Evolutionary conservation across 1,140 invertebrate genomes (phyloP), one percentile per base, ranked within the genome.

Genomic region (Liolophura sinensis): DNA sequence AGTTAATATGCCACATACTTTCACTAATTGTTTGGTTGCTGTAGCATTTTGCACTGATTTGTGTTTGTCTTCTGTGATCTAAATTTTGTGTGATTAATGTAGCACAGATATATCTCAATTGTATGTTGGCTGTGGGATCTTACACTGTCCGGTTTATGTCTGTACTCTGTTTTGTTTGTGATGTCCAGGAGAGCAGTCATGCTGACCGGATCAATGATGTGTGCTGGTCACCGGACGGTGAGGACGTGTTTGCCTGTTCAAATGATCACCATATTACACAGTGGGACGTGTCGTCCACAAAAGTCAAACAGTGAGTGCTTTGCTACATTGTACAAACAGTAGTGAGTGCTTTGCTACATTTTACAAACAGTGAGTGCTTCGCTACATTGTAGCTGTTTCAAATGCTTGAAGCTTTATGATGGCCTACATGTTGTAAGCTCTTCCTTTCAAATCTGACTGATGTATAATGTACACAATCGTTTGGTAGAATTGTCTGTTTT

Each of bases 221-320:
- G 9, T 78, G 84, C 12, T 88, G 88, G 85, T 85, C 86, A 58
- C 60, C 72, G 7, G 71, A 74, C 27, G 72, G 70, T 1, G 72
- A 75, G 18, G 84, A 79, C 18, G 68, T 91, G 0, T 89, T 87
- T 69, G 87, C 86, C 48, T 88, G 87, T 60, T 82, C 82, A 60
- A 82, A 83, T 73, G 84, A 87, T 70, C 80, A 82, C 58, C 71
- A 81, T 68, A 81, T 88, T 65, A 69, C 87, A 11, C 77, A 86
- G 64, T 88, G 87, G 87, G 79, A 85, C 79, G 68, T 88, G 14
- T 62, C 77, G 31, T 74, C 73, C 60, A 71, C 73, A 67, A 78
- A 72, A 63, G 71, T 86, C n/a, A 84, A 82, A 78, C 80, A 82
- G 84, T 86, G 77, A 74, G 75, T 73, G 25, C 25, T 25, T 59